These are phyloP conservation scores for Coccyzus lansbergi DNA, from an alignment of 2,797 vertebrate genomes.

Conservation along the genomic window DNA sequence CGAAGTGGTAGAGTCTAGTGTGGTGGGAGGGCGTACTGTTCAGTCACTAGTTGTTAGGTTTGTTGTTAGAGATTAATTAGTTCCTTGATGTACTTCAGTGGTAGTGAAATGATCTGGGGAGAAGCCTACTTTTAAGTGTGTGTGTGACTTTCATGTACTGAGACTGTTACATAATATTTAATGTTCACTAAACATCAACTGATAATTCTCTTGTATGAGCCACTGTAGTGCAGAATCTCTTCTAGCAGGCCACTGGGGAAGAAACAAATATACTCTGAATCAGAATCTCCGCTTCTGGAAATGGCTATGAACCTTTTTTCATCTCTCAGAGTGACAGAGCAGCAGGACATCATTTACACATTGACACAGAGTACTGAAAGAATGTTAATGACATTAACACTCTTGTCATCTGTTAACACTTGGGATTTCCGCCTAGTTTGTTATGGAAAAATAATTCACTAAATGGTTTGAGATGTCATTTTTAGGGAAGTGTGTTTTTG, in stretches of 20 bases:
- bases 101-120: background rate
- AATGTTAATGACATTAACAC: conserved; percentile 64
- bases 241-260: background rate
- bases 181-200: background rate
- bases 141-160: accelerated
- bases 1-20: too few relatives aligned
- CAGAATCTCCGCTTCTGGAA: conserved; percentile 9
- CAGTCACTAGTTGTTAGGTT: background rate
- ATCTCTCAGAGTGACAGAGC: conserved; percentile 5
- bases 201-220: background rate
- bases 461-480: background rate
- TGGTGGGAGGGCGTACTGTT: accelerated
- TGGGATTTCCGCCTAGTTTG: conserved; percentile 29
- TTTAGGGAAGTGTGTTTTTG: background rate
- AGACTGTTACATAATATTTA: background rate
- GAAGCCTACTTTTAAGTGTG: background rate
- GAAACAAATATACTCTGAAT: background rate
- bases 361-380: conserved; percentile 13
- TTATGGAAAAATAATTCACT: background rate
- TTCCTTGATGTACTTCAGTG: background rate
- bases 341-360: conserved; percentile 47
- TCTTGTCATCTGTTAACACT: conserved; percentile 57
- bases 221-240: conserved; percentile 1
- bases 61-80: background rate
- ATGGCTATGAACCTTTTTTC: conserved; percentile 27